Base-by-base conservation (phyloP, 2,797 vertebrate genomes). In the Heteromormyrus szaboi region DNA sequence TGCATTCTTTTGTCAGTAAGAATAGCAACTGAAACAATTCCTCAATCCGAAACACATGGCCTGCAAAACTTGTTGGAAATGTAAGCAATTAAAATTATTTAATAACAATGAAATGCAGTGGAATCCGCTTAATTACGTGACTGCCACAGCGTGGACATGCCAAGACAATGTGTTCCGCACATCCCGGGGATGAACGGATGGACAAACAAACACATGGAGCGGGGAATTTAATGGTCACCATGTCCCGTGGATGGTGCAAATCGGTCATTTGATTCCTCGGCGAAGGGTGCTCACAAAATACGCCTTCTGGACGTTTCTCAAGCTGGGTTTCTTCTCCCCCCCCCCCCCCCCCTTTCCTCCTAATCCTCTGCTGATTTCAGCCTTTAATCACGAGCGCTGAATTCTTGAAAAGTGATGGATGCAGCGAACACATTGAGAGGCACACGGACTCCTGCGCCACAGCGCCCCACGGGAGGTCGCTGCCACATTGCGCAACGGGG, bases 371-470 rank as follows among this genome's bases (percentile, higher is more conserved):
- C 12, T 72, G 37, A 46, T 54, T 76, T 83, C 68, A 44, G 50
- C 33, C 44, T 84, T 89, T 88, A 33, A 88, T 88, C 76, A 53
- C 4, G 44, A 84, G 50, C n/a, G 37, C 48, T 37, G 11, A 87
- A 90, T 90, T 88, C 87, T 86, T 90, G 50, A 19, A 25, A 54
- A 68, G 48, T 86, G 81, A 89, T 89, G 87, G 48, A 54, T 88
- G n/a, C 62, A 85, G 53, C 81, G 85, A 54, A 88, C 14, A 53
- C 87, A 8, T 9, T n/a, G 46, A 48, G 25, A 88, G 59, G 54
- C 81, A 86, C 81, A 88, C 53, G 53, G 14, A 88, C 88, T 56
- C 29, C 7, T n/a, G 17, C 59, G 41, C 59, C 29, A 11, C 54
- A 87, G 79, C 25, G 9, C 29, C 46, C 12, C 54, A 12, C 1